These are phyloP conservation scores for Cranoglanis bouderius DNA, from an alignment of 2,113 vertebrate species.

Conservation along the genomic window DNA sequence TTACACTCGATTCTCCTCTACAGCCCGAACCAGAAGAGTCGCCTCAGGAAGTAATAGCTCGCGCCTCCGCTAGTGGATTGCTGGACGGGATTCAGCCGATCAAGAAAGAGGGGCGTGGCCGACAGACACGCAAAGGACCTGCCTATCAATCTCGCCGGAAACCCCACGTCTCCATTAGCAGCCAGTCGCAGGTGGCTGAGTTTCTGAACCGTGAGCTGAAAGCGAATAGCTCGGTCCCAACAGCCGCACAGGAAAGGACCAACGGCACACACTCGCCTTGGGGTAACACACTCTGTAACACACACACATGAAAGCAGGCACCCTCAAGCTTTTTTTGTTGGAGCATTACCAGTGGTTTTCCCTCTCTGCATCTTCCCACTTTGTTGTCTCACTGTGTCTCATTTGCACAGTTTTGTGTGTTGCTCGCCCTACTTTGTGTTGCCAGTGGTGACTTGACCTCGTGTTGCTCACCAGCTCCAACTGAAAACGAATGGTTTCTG, in stretches of 20 bases:
- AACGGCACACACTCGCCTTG: neutral
- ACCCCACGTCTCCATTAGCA: neutral
- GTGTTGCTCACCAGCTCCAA: neutral
- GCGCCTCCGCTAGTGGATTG: conserved; percentile 75
- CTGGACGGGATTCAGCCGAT: conserved; percentile 67
- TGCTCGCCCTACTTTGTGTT: neutral
- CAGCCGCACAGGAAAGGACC: conserved; percentile 23
- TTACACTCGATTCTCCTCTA: neutral
- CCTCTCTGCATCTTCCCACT: neutral
- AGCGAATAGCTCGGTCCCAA: conserved; percentile 16
- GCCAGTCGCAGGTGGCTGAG: conserved; percentile 55
- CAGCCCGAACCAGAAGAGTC: conserved; percentile 71
- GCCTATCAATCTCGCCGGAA: neutral
- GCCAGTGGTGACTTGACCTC: neutral
- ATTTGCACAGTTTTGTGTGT: neutral
- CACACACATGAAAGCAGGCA: neutral
- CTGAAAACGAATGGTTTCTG: neutral
- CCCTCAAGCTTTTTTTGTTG: neutral
- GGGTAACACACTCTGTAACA: conserved; percentile 50
- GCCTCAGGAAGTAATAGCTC: conserved; percentile 73
- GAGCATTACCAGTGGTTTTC: neutral
- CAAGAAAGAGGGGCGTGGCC: conserved; percentile 62
- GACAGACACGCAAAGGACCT: conserved; percentile 38
- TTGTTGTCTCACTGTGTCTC: neutral
- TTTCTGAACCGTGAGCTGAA: conserved; percentile 61